These are phyloP conservation scores for Hormiphora californensis DNA, from an alignment of 37 sponge, comb jelly and placozoan genomes.

Conservation along the genomic window DNA sequence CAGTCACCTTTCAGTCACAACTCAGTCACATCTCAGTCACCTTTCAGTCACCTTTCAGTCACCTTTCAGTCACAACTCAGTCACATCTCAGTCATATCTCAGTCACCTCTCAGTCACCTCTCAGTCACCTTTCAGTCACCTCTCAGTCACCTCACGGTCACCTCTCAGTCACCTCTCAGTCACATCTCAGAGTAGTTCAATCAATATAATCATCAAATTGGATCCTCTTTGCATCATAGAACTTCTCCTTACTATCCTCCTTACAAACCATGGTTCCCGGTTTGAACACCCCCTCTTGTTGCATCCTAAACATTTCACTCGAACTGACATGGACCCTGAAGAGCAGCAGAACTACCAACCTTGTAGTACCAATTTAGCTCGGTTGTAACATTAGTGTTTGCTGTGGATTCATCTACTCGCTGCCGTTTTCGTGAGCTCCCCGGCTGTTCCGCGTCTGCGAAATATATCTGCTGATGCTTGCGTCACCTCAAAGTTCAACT, in stretches of 20 bases:
- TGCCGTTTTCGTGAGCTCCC: background rate
- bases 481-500: background rate
- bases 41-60: too few relatives aligned
- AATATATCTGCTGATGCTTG: constrained; percentile 51
- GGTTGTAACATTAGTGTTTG: background rate
- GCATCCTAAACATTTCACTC: constrained; percentile 11
- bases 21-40: too few relatives aligned
- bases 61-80: too few relatives aligned
- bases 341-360: background rate
- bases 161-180: too few relatives aligned
- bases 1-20: too few relatives aligned
- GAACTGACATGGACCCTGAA: constrained; percentile 28
- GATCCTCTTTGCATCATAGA: constrained; percentile 49
- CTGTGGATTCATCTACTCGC: background rate
- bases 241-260: background rate
- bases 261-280: constrained; percentile 31
- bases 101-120: too few relatives aligned
- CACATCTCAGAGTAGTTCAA: background rate
- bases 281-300: constrained; percentile 15
- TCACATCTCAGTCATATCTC: too few relatives aligned
- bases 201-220: constrained; percentile 50
- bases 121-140: too few relatives aligned
- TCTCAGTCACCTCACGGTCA: too few relatives aligned
- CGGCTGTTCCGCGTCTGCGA: background rate
- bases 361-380: constrained; percentile 42